Evolutionary conservation across 2,113 vertebrate genomes (phyloP).

Genomic region (Tachysurus fulvidraco): DNA sequence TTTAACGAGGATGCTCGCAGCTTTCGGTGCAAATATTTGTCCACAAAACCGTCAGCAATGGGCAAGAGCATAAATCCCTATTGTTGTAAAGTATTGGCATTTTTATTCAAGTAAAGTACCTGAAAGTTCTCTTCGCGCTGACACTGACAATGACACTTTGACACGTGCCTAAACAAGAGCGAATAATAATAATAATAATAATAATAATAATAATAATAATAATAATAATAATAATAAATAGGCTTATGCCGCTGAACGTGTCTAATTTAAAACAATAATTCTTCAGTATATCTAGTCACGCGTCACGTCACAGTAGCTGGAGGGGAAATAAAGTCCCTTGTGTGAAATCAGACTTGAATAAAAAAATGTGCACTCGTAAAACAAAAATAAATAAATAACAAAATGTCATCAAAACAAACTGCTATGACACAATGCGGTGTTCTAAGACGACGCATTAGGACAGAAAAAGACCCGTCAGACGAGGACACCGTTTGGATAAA

Average conservation of each 20-base stretch:
- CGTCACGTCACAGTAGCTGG: background rate
- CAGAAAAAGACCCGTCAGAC: conserved; percentile 63
- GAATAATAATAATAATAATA: no score
- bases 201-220: no score
- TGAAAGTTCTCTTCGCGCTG: no score
- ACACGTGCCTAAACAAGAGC: no score
- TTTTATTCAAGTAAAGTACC: no score
- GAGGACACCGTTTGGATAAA: conserved; percentile 69
- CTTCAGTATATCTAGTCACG: background rate
- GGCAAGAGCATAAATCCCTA: no score
- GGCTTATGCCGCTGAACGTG: background rate
- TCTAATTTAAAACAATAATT: background rate
- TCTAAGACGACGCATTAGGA: conserved; percentile 54
- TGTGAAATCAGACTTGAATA: conserved; percentile 31
- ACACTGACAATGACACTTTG: no score
- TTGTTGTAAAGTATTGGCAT: no score
- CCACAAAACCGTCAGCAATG: no score
- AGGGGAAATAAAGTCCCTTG: background rate
- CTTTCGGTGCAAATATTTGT: no score
- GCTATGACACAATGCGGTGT: conserved; percentile 12
- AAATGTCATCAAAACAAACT: conserved; percentile 15
- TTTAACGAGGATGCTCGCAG: no score
- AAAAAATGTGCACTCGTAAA: conserved; percentile 7
- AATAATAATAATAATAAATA: background rate
- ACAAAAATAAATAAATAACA: background rate